Evolutionary conservation across 2,797 vertebrate species (phyloP), one percentile per base, ranked within the genome.

Genomic region (Steatocranus sp.): DNA sequence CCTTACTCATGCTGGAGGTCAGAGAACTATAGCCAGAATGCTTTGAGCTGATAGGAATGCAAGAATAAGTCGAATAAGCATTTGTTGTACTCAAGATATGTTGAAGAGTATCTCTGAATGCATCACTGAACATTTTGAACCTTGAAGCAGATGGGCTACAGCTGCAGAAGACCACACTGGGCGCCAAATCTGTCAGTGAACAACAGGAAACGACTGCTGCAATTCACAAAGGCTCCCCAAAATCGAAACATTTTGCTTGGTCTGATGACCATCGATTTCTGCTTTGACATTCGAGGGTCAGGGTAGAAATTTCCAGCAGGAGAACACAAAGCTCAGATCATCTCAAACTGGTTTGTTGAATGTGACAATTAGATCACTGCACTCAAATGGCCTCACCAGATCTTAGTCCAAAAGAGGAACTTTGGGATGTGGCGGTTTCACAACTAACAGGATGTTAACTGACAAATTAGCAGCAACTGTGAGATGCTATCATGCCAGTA

Each of bases 181-280:
- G 11, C 14, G 61, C 20, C 36, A 41, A 15, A 41, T 15, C 36
- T 68, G 61, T 41, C 36, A 66, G 12, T 20, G 14, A 68, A 41
- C 5, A 68, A 4, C 20, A 25, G 20, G 12, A 68, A 68, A 41
- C 20, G 41, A 38, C n/a, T 23, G 61, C 8, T 66, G 20, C n/a
- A 66, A 41, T 41, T 66, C 34, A 66, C 34, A 41, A 3, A 8
- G 11, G 11, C 12, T 66, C 34, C 32, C n/a, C 34, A 38, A 66
- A 38, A 38, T 3, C 0, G 12, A 66, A 66, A 38, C 0, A 38
- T 6, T 0, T 66, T 63, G 32, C 11, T 0, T 63, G 6, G 32
- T 63, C 58, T 63, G 18, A 63, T 63, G 58, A 63, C 6, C 32
- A n/a, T 20, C 0, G 1, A 63, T 63, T 63, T 63, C 32, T 36